Evolutionary conservation across 2,888 invertebrate species (phyloP), one percentile per base, ranked within the genome.

Genomic region (Agonopterix subpropinquella): DNA sequence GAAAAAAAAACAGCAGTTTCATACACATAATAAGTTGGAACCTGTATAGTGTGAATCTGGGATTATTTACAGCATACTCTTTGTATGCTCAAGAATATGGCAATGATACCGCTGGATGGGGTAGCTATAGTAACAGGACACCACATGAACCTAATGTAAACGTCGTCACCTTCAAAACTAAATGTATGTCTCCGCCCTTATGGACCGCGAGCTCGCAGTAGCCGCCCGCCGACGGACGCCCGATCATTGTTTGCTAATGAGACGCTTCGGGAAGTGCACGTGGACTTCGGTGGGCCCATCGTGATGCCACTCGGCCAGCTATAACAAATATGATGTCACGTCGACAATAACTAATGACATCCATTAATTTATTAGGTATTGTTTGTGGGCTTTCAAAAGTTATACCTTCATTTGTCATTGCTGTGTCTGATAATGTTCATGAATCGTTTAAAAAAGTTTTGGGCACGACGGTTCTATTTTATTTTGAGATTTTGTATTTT

Each of bases 201-300:
- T 75, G 70, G 77, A 80, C 76, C 72, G 72, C 67, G 59, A 56
- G 67, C 57, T 65, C 47, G 55, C 66, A 58, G 62, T 57, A 61
- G 62, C 59, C 64, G 47, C 36, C 47, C 49, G 62, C 57, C 65
- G 63, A 66, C 57, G 69, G 63, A 66, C 57, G 69, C 28, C 64
- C 67, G 69, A 67, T 76, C 80, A 84, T 86, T 85, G 87, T 85
- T 81, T 85, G 86, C 73, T 85, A 86, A 86, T 85, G 82, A 81
- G 73, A 50, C 62, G 59, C 66, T 65, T 65, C 62, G 68, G 74
- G 76, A 73, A 67, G 64, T 77, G 39, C 9, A 39, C 13, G 42
- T 42, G 39, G 39, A 8, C 28, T 28, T 7, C 10, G 39, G 77
- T 77, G 77, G 79, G 70, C 77, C 28, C 56, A 56, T 50, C 54